Base-by-base conservation (phyloP, 2,113 vertebrate species). In the Apodemus sylvaticus region DNA sequence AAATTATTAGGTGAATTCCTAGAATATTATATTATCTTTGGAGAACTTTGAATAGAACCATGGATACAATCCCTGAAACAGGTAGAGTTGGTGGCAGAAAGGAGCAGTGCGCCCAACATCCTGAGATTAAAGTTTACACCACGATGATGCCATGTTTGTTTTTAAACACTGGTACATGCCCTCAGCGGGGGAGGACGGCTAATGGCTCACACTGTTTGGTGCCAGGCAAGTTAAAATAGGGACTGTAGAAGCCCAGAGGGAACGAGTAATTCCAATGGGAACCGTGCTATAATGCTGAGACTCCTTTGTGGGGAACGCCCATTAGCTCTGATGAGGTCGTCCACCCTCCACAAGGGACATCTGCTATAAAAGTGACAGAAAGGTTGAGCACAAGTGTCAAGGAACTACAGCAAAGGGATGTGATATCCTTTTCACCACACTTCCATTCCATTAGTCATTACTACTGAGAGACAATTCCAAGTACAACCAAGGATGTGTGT, bases 191-290 rank as follows among this genome's bases (percentile, higher is more conserved):
- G 3, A 86, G 7, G 26, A 2, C 31, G 77, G 45, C 74, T 77
- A 81, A 42, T 76, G 90, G 79, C 34, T 88, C 39, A 34, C 34
- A 26, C 45, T 48, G 11, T 76, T 83, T 64, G 60, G 51, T 51
- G 86, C 42, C 73, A 91, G 81, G 10, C 62, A 81, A 95, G 6
- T 95, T 95, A 53, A 93, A 87, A 79, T 58, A 53, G 51, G 71
- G 60, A 64, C 88, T 60, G 70, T 64, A 13, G 89, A 90, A 90
- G 60, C 17, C 39, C 20, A 16, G 58, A 68, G 70, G n/a, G 3
- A 7, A 19, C 12, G 48, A 71, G 48, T 31, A 8, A 20, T 89
- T 88, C 20, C 29, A 8, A 1, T 14, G 1, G 4, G 7, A 76
- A 29, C 9, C 12, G 14, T 34, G 55, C 42, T 20, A 22, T n/a